Evolutionary conservation across 2,113 vertebrate species (phyloP), one percentile per base, ranked within the genome.

Genomic region (Datnioides undecimradiatus): DNA sequence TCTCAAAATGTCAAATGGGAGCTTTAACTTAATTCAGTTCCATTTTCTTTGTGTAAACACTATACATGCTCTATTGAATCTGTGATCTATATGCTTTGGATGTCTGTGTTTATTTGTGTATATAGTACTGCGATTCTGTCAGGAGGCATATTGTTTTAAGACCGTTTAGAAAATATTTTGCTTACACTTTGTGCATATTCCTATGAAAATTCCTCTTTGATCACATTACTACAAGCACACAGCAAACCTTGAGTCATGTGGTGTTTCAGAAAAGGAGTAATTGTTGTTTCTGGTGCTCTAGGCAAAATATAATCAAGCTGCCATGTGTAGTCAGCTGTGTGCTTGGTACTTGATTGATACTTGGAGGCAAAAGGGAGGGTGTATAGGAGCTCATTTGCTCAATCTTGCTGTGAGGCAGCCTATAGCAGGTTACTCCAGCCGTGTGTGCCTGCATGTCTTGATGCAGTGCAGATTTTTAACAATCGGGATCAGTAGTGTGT

Each of bases 221-320:
- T 86, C 40, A 60, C 48, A 65, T 58, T 38, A 70, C 33, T 16
- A 59, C 41, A 40, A 69, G 76, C 54, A 52, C 51, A 46, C 36
- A 67, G 41, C 6, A 70, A 58, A 70, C 17, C 4, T 13, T 19
- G n/a, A 31, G 45, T 45, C 68, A 83, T 49, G 57, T 79, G 66
- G n/a, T 59, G 29, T 62, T 76, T 60, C 63, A 62, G 36, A 58
- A 55, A 34, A 41, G 38, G 46, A 79, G 25, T 85, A 80, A 90
- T 87, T 65, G 79, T 65, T 68, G 25, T 79, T 90, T 68, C 48
- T 79, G 46, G 49, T 40, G 76, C 83, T 89, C 49, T 5, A 27
- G 64, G 87, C 74, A 65, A 85, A 87, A 87, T 73, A 83, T 84
- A 90, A 88, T 89, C 79, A 87, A 80, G 33, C 80, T 90, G 83